Evolutionary conservation across 2,888 invertebrate genomes (phyloP), one percentile per base, ranked within the genome.

Genomic region (Platycnemis pennipes): DNA sequence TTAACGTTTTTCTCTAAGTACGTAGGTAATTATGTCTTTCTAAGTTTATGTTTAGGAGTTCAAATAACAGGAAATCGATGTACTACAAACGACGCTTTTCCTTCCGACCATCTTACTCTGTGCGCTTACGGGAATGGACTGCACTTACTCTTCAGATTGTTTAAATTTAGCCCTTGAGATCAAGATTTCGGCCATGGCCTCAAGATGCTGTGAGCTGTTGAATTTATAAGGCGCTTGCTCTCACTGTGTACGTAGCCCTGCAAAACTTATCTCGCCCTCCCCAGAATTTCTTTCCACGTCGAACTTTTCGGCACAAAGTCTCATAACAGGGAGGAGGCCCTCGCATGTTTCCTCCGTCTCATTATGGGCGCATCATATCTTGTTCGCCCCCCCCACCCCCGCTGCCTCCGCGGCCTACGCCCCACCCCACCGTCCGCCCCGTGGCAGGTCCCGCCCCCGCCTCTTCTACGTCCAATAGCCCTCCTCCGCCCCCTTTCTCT

Each of bases 321-420:
- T 91, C 63, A 63, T 91, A 63, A 91, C 91, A 63, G 56, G 31
- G 42, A 44, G 42, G 53, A 89, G 44, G 69, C 63, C 91, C 91
- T 91, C 91, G 63, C 91, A 63, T 63, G 91, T 91, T 63, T 63
- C 44, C 91, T 63, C 63, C 91, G 42, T 63, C 91, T 91, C 91
- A 91, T 91, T 91, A 91, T 63, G 91, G 63, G 63, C 56, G 63
- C 91, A 91, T 91, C 91, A 91, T 91, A 42, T 63, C 91, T 91
- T 91, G 91, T 91, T 91, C 37, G 26, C 16, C 91, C 22, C 56
- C 42, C 26, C 0, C 22, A 13, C 37, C 56, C 42, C 22, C 42
- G 53, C 53, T 53, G 2, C 53, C 13, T 26, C 87, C n/a, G 3
- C 26, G 45, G 22, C 19, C 2, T 37, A 49, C 53, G 0, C 53